These are phyloP conservation scores for Peromyscus polionotus DNA, from an alignment of 2,113 vertebrate species.

Conservation along the genomic window DNA sequence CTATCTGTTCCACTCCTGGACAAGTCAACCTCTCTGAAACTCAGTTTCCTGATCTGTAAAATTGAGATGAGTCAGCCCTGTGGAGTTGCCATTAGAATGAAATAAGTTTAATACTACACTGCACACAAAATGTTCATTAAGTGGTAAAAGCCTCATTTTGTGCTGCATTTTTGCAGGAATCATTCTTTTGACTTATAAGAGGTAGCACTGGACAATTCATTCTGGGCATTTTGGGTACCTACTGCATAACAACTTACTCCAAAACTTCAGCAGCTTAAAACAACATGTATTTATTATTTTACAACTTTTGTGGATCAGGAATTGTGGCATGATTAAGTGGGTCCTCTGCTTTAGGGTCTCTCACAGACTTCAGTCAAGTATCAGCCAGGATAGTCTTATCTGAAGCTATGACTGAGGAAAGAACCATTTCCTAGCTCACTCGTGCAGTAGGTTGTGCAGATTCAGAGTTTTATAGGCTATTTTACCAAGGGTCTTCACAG, in stretches of 20 bases:
- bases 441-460: background rate
- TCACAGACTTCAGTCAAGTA: background rate
- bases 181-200: constrained; percentile 53
- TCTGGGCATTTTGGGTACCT: constrained; percentile 44
- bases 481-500: background rate
- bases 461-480: background rate
- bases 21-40: background rate
- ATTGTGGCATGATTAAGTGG: background rate
- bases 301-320: background rate
- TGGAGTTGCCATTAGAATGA: background rate
- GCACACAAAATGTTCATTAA: constrained; percentile 41
- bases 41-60: background rate
- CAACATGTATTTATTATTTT: background rate
- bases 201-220: background rate
- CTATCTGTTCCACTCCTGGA: background rate
- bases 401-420: background rate
- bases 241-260: constrained; percentile 13
- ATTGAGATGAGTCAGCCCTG: constrained; percentile 32
- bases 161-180: background rate
- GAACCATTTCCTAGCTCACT: constrained; percentile 19
- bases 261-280: constrained; percentile 25
- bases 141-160: background rate
- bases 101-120: constrained; percentile 46
- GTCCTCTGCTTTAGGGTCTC: background rate
- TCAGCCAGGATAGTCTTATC: background rate